Evolutionary conservation across 2,113 vertebrate species (phyloP), one percentile per base, ranked within the genome.

Genomic region (Myanophis thanlyinensis): DNA sequence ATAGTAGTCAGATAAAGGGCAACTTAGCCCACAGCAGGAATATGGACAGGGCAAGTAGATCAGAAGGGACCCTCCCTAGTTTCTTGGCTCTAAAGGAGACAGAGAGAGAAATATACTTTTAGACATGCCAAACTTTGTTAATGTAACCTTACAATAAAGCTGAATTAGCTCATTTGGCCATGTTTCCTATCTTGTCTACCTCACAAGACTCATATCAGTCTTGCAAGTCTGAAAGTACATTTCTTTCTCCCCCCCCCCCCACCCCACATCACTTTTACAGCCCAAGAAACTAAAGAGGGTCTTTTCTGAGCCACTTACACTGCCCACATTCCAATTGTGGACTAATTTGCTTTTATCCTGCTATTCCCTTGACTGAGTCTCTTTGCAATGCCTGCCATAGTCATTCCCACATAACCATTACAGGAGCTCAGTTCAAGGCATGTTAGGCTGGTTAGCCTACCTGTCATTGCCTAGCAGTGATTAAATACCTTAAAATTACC

Each of bases 401-500:
- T 40, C 73, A 9, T 44, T 22, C 35, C 73, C 35, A 44, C 73
- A 44, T 80, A 40, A 59, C 67, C 15, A 80, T 80, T 80, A 44
- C 35, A 80, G 35, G 20, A 80, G 73, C 35, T 62, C 89, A 59
- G 54, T 25, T 59, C 67, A 93, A 93, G 89, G 85, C 25, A 91
- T 0, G 0, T 40, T 86, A 93, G 93, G 93, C 94, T 18, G 87
- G 48, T 93, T 97, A 88, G 84, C 89, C 94, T 94, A 88, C 90
- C 93, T 93, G 56, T 94, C 92, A 91, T 93, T 49, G 67, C 89
- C 88, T 56, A 20, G 93, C 15, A 94, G 92, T 93, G 80, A 89
- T 49, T 93, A 95, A 93, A 93, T 95, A 85, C 90, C 80, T 88
- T 94, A 93, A 92, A 87, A 93, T 92, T 86, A n/a, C 91, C 44